Percentiles rank a stretch among this genome's conserved stretches.
phyloP scores from a whole-genome alignment of 2,797 vertebrate species.

The Rhyacichthys aspro region DNA sequence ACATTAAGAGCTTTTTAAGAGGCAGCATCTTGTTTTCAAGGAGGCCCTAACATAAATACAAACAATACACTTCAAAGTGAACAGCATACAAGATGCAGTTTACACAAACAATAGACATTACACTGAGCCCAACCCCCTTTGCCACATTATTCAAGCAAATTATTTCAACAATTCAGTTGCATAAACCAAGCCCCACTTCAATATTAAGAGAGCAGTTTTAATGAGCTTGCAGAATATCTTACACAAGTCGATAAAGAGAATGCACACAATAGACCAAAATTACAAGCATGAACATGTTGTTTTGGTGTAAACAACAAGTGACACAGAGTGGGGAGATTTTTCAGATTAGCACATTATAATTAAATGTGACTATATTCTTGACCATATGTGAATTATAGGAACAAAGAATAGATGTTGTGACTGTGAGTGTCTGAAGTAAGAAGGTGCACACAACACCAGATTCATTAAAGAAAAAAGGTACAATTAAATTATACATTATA shows the following conservation, averaged over 20 bases:
- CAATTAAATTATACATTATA: too few relatives aligned
- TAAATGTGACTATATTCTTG: neutral
- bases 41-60: neutral
- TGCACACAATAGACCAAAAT: constrained; percentile 2
- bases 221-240: neutral
- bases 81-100: neutral
- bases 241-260: neutral
- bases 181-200: neutral
- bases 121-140: neutral
- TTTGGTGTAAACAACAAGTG: constrained; percentile 1
- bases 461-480: too few relatives aligned
- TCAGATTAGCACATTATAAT: constrained; percentile 2
- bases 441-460: too few relatives aligned
- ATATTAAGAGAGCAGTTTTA: neutral
- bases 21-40: neutral
- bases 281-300: neutral
- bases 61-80: constrained; percentile 5
- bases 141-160: constrained; percentile 4
- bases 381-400: too few relatives aligned
- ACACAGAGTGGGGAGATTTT: neutral
- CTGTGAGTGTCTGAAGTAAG: too few relatives aligned
- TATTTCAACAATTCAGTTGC: neutral
- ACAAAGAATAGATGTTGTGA: too few relatives aligned
- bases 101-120: neutral
- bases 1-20: neutral